Conservation (phyloP, 2,888 invertebrate species). For the Pyrgus malvae region DNA sequence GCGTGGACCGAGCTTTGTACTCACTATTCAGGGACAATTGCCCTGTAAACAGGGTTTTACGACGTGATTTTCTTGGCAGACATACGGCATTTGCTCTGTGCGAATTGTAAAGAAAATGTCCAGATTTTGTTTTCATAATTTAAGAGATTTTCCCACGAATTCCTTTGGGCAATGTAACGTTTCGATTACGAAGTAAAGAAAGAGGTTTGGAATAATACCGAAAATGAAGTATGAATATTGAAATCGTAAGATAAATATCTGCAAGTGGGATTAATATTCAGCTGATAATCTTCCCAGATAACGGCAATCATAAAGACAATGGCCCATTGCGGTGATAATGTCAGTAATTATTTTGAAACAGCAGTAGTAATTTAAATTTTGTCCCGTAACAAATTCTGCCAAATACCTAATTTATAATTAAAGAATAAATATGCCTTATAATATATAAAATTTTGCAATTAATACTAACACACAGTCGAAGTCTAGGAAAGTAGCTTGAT, state of each 20-base stretch:
- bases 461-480: too few species aligned
- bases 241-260: too few species aligned
- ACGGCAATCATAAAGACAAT: conserved; percentile 23
- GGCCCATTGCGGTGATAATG: conserved; percentile 10
- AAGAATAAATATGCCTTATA: too few species aligned
- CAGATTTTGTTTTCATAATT: too few species aligned
- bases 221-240: too few species aligned
- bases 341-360: conserved; percentile 6
- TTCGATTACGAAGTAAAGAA: too few species aligned
- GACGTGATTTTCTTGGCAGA: conserved; percentile 20
- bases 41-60: conserved; percentile 10
- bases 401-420: too few species aligned
- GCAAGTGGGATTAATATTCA: conserved; percentile 3
- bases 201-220: too few species aligned
- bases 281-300: conserved; percentile 9
- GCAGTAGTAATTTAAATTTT: neutral
- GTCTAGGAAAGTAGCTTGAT: too few species aligned
- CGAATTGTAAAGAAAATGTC: neutral
- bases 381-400: neutral
- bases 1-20: neutral
- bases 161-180: too few species aligned
- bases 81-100: neutral
- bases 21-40: conserved; percentile 16
- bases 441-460: too few species aligned
- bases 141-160: too few species aligned